These are phyloP conservation scores for Dipus sagitta DNA, from an alignment of 2,797 vertebrate species.

Conservation along the genomic window DNA sequence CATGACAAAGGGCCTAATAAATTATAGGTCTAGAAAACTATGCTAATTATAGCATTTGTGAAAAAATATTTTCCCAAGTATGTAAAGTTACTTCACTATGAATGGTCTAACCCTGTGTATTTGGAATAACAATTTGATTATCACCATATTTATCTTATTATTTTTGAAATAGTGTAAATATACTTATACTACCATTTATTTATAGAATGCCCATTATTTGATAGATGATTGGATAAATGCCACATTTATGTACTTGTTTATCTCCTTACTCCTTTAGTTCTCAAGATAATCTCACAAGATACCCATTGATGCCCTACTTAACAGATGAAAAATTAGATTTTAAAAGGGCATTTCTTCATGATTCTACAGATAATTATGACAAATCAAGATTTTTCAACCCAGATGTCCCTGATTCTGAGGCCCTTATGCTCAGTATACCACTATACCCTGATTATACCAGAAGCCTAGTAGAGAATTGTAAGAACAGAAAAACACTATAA, in stretches of 20 bases:
- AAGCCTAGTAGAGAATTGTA: neutral
- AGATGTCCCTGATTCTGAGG: neutral
- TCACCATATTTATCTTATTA: neutral
- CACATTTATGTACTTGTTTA: no score
- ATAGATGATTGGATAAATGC: neutral
- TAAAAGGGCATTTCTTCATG: constrained; percentile 32
- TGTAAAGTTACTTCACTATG: neutral
- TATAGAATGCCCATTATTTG: neutral
- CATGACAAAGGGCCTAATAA: neutral
- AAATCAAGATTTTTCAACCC: neutral
- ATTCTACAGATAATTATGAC: neutral
- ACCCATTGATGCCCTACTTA: neutral
- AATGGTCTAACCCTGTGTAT: neutral
- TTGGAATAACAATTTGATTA: neutral
- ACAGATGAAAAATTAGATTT: constrained; percentile 1
- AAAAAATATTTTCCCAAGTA: neutral
- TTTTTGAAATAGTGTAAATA: constrained; percentile 11
- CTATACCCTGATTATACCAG: neutral
- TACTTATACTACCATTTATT: neutral
- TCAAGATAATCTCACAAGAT: neutral
- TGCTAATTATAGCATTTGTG: neutral
- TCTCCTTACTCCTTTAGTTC: neutral
- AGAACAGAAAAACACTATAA: neutral
- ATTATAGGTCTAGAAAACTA: neutral
- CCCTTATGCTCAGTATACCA: neutral